Conservation (phyloP, 2,888 invertebrate species). For the Xestia ashworthii region DNA sequence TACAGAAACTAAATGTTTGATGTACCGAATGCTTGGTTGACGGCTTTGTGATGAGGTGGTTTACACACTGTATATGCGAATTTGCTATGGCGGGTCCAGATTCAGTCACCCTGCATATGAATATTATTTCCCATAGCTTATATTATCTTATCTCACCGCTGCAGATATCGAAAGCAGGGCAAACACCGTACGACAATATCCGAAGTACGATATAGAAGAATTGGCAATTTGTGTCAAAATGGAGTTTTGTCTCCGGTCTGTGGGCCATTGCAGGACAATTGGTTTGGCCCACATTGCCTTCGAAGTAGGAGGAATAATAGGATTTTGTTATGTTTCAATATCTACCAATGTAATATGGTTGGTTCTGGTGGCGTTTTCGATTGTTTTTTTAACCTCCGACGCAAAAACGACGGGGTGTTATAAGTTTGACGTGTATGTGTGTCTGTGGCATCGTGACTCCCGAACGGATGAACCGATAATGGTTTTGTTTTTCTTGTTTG, state of each 20-base stretch:
- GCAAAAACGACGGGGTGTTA: no score
- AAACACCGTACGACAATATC: conserved; percentile 9
- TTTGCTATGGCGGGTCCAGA: no score
- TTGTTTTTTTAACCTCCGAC: neutral
- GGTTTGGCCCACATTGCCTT: conserved; percentile 4
- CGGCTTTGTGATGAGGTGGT: no score
- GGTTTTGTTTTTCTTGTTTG: no score
- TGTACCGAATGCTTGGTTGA: no score
- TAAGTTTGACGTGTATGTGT: no score
- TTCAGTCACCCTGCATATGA: neutral
- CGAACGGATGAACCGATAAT: no score
- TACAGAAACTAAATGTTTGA: no score
- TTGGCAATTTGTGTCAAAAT: conserved; percentile 51
- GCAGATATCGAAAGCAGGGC: neutral
- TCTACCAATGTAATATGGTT: neutral
- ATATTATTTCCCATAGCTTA: neutral
- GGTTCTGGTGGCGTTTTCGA: conserved; percentile 1
- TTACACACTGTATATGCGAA: no score
- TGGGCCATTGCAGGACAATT: conserved; percentile 9
- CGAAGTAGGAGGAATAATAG: neutral
- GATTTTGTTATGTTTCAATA: conserved; percentile 35
- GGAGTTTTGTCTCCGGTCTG: conserved; percentile 7
- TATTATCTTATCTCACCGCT: neutral
- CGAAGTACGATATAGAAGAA: conserved; percentile 19
- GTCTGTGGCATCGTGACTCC: no score